Evolutionary conservation across 92 coral and sea anemone species (phyloP).

Genomic region (Desmophyllum pertusum): DNA sequence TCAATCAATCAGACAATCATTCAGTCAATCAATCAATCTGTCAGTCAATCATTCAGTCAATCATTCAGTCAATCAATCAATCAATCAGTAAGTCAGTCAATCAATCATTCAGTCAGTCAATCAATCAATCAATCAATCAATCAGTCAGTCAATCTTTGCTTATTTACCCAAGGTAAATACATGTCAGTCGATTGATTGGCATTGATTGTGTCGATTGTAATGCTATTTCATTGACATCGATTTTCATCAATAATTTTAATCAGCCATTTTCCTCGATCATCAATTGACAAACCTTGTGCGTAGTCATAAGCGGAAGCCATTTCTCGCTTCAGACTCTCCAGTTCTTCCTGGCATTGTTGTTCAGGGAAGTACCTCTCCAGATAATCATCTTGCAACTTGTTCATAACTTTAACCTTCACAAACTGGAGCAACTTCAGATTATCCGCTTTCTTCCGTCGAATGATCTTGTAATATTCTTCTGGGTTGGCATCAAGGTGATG

Average conservation of each 20-base stretch:
- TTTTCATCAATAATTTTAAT: too few species aligned
- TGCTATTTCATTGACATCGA: not conserved
- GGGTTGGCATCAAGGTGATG: slow-evolving; percentile 59
- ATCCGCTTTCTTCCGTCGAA: slow-evolving; percentile 56
- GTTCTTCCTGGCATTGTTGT: slow-evolving; percentile 45
- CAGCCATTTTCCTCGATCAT: not conserved
- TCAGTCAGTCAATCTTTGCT: too few species aligned
- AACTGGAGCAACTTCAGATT: slow-evolving; percentile 53
- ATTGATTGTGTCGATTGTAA: not conserved
- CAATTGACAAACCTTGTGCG: slow-evolving; percentile 53
- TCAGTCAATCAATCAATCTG: not conserved
- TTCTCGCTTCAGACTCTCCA: slow-evolving; percentile 37
- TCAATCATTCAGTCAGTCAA: not conserved
- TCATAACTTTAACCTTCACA: slow-evolving; percentile 66
- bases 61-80: not conserved
- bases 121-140: not conserved
- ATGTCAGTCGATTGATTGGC: too few species aligned
- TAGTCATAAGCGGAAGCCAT: slow-evolving; percentile 63
- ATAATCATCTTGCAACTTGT: slow-evolving; percentile 50
- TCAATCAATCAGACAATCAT: not conserved
- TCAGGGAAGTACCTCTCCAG: slow-evolving; percentile 51
- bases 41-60: not conserved
- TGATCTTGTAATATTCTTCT: slow-evolving; percentile 39
- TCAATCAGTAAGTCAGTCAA: not conserved
- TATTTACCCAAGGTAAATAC: not conserved